Percentiles rank a stretch among this genome's conserved stretches.
Conservation (phyloP, 2,113 vertebrate species). For the Poicephalus meyeri region DNA sequence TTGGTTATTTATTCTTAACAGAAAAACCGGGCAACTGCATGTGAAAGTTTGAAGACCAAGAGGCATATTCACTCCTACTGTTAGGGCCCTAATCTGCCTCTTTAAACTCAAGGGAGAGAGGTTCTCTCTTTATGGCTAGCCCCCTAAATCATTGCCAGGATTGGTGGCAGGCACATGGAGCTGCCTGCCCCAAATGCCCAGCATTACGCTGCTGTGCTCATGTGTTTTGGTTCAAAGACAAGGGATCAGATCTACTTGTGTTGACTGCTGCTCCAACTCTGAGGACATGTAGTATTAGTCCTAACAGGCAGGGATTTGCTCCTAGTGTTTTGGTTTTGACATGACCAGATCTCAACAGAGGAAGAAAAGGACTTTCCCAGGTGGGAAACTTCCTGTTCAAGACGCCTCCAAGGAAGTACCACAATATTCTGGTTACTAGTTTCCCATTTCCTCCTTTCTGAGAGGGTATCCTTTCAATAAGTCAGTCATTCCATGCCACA, state of each 20-base stretch:
- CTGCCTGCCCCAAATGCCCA: neutral
- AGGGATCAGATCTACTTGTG: neutral
- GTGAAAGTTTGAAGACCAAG: neutral
- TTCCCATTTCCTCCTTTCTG: neutral
- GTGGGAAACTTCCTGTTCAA: neutral
- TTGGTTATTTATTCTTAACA: neutral
- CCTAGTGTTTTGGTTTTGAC: neutral
- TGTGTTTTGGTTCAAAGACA: neutral
- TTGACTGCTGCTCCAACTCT: neutral
- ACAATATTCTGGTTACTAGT: neutral
- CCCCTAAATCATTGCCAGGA: neutral
- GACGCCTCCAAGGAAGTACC: neutral
- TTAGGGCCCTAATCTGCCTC: neutral
- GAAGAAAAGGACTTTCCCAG: neutral
- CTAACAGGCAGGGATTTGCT: neutral
- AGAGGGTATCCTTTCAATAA: neutral
- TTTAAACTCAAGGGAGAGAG: neutral
- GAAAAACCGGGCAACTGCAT: neutral
- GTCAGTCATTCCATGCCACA: accelerated
- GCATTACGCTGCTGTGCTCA: neutral
- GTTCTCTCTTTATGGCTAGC: neutral
- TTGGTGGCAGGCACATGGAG: neutral
- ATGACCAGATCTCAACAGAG: neutral
- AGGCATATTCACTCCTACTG: neutral
- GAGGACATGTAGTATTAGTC: neutral